Evolutionary conservation across 2,888 invertebrate genomes (phyloP).

Genomic region (Itoplectis maculator): DNA sequence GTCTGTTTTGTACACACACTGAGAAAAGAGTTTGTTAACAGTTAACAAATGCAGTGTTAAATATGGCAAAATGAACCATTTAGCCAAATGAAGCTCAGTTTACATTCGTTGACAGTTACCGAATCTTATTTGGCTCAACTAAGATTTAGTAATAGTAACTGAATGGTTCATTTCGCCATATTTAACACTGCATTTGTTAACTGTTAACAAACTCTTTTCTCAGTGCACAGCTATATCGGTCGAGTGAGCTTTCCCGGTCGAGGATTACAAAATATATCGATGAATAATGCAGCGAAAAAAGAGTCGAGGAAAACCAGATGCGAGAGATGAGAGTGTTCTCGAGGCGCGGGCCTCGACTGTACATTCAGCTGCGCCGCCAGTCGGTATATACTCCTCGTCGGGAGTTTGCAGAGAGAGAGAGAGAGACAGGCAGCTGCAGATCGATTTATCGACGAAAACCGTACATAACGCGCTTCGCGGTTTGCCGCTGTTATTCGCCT

Average conservation of each 20-base stretch:
- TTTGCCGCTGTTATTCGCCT: conserved; percentile 26
- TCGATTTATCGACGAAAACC: conserved; percentile 59
- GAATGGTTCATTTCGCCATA: too few species aligned
- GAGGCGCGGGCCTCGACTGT: conserved; percentile 10
- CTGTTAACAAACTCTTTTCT: too few species aligned
- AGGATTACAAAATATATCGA: conserved; percentile 30
- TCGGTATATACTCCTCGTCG: not conserved
- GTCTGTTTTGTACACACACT: too few species aligned
- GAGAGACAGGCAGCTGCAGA: conserved; percentile 22
- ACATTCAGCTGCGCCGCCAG: not conserved
- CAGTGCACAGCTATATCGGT: conserved; percentile 10
- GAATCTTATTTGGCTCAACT: too few species aligned
- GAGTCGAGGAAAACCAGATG: conserved; percentile 19
- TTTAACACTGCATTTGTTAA: too few species aligned
- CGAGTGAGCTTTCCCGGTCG: conserved; percentile 2
- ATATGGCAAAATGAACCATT: too few species aligned
- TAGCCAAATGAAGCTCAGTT: too few species aligned
- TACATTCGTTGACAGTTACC: too few species aligned
- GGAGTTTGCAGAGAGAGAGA: not conserved
- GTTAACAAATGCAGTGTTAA: too few species aligned
- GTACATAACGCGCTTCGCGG: conserved; percentile 15
- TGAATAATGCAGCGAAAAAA: conserved; percentile 8
- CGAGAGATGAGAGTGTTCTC: not conserved
- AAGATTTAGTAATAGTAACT: too few species aligned
- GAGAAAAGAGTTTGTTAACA: too few species aligned